Percentiles rank a stretch among this genome's conserved stretches.
Conservation (phyloP, 2,113 vertebrate species). For the Percina caprodes region DNA sequence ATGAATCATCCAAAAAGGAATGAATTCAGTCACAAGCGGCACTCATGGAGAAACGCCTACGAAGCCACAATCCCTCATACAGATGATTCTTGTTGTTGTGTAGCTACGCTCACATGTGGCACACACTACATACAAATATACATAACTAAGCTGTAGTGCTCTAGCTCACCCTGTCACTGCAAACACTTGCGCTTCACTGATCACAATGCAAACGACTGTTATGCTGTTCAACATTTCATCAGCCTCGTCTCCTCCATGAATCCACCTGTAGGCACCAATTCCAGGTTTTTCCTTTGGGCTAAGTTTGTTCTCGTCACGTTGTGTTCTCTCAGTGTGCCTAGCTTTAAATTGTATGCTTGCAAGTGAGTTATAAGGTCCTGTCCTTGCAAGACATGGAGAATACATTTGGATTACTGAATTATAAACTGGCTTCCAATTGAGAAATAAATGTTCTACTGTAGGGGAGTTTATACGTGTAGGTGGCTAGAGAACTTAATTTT, state of each 20-base stretch:
- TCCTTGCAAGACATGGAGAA: neutral
- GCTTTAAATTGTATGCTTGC: slow-evolving; percentile 5
- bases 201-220: neutral
- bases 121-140: neutral
- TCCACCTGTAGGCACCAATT: slow-evolving; percentile 36
- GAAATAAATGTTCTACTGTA: neutral
- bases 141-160: neutral
- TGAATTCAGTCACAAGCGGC: neutral
- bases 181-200: neutral
- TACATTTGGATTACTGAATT: neutral
- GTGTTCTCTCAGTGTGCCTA: neutral
- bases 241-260: slow-evolving; percentile 16
- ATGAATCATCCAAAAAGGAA: neutral
- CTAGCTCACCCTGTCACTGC: slow-evolving; percentile 4
- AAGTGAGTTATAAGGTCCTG: neutral
- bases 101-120: neutral
- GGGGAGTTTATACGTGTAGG: neutral
- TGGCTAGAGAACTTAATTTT: neutral
- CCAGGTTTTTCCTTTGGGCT: slow-evolving; percentile 2
- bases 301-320: neutral
- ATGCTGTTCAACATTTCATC: slow-evolving; percentile 36
- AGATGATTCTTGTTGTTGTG: neutral
- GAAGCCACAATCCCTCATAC: neutral
- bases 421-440: neutral
- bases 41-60: neutral